These are phyloP conservation scores for Galerucella nymphaeae DNA, from an alignment of 2,888 invertebrate species.

Conservation along the genomic window DNA sequence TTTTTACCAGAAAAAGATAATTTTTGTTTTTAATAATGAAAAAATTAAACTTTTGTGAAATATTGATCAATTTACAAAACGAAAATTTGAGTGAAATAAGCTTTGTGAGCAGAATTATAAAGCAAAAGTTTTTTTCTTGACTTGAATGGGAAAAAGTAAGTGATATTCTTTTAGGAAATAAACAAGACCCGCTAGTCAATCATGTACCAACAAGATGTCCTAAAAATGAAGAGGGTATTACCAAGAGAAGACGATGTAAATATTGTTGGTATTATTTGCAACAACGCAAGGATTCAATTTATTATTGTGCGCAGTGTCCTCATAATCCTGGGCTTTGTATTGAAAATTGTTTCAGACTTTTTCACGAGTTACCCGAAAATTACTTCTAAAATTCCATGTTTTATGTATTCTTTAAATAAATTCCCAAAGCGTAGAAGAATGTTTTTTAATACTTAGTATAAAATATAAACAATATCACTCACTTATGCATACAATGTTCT, in stretches of 20 bases:
- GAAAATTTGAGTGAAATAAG: too few species aligned
- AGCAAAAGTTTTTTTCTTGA: too few species aligned
- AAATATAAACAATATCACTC: too few species aligned
- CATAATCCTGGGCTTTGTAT: slow-evolving; percentile 1
- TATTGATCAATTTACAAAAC: too few species aligned
- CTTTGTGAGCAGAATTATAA: too few species aligned
- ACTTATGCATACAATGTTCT: not conserved
- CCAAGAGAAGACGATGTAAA: not conserved
- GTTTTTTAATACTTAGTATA: too few species aligned
- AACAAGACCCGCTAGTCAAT: not conserved
- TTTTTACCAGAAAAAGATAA: not conserved
- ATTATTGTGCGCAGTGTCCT: not conserved
- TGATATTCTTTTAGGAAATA: not conserved
- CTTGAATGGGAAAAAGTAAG: not conserved
- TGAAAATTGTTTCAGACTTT: not conserved
- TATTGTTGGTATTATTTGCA: not conserved
- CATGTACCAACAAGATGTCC: not conserved
- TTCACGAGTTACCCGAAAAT: not conserved
- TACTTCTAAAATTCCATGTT: not conserved
- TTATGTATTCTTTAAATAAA: not conserved
- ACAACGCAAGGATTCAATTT: not conserved
- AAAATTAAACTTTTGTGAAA: too few species aligned
- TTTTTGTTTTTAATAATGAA: not conserved
- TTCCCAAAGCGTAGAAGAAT: too few species aligned
- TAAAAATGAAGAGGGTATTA: not conserved